Evolutionary conservation across 92 coral and sea anemone genomes (phyloP).

Genomic region (Hydrozoanthus gracilis): DNA sequence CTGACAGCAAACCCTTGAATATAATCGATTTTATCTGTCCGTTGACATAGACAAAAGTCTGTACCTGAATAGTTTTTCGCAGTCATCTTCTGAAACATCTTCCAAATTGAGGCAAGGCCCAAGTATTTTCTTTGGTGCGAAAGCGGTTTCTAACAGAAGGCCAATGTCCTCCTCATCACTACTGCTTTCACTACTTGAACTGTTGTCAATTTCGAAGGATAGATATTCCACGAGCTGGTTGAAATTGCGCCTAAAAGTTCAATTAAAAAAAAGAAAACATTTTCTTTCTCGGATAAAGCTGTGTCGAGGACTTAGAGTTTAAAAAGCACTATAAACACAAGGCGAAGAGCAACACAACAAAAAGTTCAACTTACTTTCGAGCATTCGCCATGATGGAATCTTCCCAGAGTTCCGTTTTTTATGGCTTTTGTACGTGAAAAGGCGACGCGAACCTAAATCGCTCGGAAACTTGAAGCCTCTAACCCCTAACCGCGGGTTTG

Average conservation of each 20-base stretch:
- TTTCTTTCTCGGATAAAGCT: background rate
- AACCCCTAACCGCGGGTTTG: background rate
- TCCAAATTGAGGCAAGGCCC: slow-evolving; percentile 36
- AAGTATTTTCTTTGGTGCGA: slow-evolving; percentile 40
- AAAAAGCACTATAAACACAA: too few relatives aligned
- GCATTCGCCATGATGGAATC: slow-evolving; percentile 13
- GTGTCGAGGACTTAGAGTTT: background rate
- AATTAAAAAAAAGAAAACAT: background rate
- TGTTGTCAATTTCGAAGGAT: background rate
- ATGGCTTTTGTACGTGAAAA: background rate
- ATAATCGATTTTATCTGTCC: background rate
- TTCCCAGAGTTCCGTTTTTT: slow-evolving; percentile 12
- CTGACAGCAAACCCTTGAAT: background rate
- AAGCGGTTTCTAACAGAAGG: slow-evolving; percentile 10
- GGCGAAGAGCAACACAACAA: too few relatives aligned
- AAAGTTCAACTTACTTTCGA: background rate
- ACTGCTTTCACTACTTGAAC: slow-evolving; percentile 5
- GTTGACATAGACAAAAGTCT: background rate
- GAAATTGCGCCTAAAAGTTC: background rate
- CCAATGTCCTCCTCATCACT: slow-evolving; percentile 15
- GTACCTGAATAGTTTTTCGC: slow-evolving; percentile 60
- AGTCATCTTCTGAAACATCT: slow-evolving; percentile 43
- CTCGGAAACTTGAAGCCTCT: background rate
- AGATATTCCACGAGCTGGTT: background rate
- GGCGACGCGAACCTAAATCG: background rate